Evolutionary conservation across 2,113 vertebrate genomes (phyloP), one percentile per base, ranked within the genome.

Genomic region (Polypterus senegalus): DNA sequence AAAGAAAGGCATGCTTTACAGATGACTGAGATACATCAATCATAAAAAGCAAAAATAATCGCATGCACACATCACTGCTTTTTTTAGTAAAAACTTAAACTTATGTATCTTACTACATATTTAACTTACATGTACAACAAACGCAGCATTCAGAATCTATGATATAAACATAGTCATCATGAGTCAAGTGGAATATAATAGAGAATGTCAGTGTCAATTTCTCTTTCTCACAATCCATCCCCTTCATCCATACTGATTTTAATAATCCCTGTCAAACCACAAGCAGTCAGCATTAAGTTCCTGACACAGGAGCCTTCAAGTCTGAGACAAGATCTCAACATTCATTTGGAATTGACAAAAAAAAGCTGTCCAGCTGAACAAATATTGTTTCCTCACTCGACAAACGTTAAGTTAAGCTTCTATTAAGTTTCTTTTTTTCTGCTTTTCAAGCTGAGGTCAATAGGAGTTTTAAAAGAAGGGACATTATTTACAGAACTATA

Each of bases 241-340:
- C 78, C 78, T 87, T 89, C 89, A 89, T 85, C 89, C 88, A 85
- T 83, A 87, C 88, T 88, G 89, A 95, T 94, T 97, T 94, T 94
- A 98, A 97, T 96, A 94, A 98, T 94, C 89, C 91, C 88, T 92
- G 94, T 96, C 95, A 97, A 94, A 90, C 82, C 88, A 89, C 88
- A 90, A 93, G 90, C 91, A 89, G 86, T 86, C 88, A 81, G 88
- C 86, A 84, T 86, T 90, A 90, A 84, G 81, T 93, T 86, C 77
- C 79, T 89, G 90, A 93, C 91, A 91, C 79, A 83, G 83, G 83
- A 79, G 84, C 81, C 88, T 89, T 88, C 83, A 83, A 76, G 74
- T 64, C 82, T 73, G 77, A 92, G 91, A 94, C 91, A 92, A 89
- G 90, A 93, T 90, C 92, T 95, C 92, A 94, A 90, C 90, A 93